Conservation (phyloP, 2,888 invertebrate genomes). For the Erebia palarica region DNA sequence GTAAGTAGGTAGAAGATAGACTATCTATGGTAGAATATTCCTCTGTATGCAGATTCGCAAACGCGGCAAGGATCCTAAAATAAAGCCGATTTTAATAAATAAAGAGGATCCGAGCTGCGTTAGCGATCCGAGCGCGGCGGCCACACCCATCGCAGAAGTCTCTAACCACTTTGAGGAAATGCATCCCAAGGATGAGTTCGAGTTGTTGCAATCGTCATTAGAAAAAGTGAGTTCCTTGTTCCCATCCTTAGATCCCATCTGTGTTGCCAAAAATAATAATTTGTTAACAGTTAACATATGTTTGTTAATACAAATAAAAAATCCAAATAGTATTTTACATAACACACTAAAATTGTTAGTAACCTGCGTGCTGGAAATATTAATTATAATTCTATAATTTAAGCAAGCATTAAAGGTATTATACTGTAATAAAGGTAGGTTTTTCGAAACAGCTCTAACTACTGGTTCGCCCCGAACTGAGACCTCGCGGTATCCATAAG, state of each 20-base stretch:
- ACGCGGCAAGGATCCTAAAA: slow-evolving; percentile 86
- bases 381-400: too few relatives aligned
- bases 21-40: slow-evolving; percentile 20
- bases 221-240: slow-evolving; percentile 73
- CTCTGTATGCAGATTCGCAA: slow-evolving; percentile 83
- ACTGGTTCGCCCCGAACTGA: too few relatives aligned
- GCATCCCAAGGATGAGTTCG: slow-evolving; percentile 91
- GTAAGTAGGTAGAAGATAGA: not conserved
- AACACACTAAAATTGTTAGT: not conserved
- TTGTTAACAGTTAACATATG: not conserved
- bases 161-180: slow-evolving; percentile 90
- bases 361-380: too few relatives aligned
- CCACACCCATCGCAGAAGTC: slow-evolving; percentile 59
- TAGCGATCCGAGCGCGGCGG: slow-evolving; percentile 75
- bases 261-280: slow-evolving; percentile 15
- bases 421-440: too few relatives aligned
- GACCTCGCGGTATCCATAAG: too few relatives aligned
- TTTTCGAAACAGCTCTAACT: too few relatives aligned
- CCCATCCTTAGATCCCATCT: slow-evolving; percentile 5
- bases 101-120: slow-evolving; percentile 86
- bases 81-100: slow-evolving; percentile 89
- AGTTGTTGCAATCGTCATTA: slow-evolving; percentile 72
- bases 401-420: too few relatives aligned
- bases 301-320: not conserved
- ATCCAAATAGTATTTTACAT: not conserved